These are phyloP conservation scores for Formicarius rufipectus DNA, from an alignment of 2,113 vertebrate species.

Conservation along the genomic window DNA sequence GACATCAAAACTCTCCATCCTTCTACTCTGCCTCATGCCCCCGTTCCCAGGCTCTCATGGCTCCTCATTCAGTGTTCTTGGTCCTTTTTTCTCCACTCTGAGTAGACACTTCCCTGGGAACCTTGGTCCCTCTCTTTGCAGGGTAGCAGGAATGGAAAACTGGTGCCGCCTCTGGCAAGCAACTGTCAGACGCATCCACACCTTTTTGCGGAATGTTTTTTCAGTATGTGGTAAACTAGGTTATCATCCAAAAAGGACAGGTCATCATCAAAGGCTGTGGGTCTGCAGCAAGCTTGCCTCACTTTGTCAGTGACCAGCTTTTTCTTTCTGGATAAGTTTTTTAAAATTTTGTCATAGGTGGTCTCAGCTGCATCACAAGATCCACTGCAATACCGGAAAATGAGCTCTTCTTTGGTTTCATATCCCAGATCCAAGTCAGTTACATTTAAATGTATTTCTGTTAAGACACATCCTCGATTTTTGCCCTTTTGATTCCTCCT, in stretches of 20 bases:
- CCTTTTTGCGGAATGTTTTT: constrained; percentile 95
- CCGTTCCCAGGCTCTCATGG: constrained; percentile 46
- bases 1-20: constrained; percentile 9
- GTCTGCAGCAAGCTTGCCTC: constrained; percentile 91
- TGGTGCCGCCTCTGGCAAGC: constrained; percentile 35
- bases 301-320: constrained; percentile 90
- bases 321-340: constrained; percentile 93
- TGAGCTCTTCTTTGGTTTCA: constrained; percentile 95
- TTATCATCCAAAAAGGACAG: constrained; percentile 95
- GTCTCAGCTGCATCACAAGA: constrained; percentile 91
- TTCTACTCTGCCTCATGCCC: not conserved
- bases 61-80: constrained; percentile 66
- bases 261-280: constrained; percentile 92
- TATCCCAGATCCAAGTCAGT: constrained; percentile 96
- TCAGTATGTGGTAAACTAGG: constrained; percentile 93
- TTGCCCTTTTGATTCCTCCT: constrained; percentile 75
- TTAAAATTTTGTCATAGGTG: constrained; percentile 96
- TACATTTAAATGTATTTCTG: constrained; percentile 94
- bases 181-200: constrained; percentile 90
- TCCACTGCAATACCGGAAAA: constrained; percentile 96
- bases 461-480: constrained; percentile 89
- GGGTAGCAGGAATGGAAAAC: constrained; percentile 77
- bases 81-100: constrained; percentile 73
- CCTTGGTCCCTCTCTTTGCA: constrained; percentile 78
- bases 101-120: constrained; percentile 70